Evolutionary conservation across 1,140 invertebrate species (phyloP), one percentile per base, ranked within the genome.

Genomic region (Neotoxoptera formosana): DNA sequence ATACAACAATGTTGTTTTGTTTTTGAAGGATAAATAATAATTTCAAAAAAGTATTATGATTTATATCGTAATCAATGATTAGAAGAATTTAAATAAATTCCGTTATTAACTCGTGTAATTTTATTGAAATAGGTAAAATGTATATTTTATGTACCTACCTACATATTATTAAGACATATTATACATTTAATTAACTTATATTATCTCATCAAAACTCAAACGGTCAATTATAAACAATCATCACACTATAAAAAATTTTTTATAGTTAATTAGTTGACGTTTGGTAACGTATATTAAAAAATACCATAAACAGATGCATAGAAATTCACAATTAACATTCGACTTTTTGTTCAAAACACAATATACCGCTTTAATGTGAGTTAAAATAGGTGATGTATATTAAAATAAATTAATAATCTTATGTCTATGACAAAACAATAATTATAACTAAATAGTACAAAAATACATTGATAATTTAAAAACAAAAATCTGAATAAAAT

Each of bases 21-120:
- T 30, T 84, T 84, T 86, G 41, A 86, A 86, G 84, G 84, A 86
- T 86, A 86, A 86, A 86, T 47, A 86, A 86, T 48, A 86, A 9
- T 47, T 86, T 86, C 47, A 17, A 86, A 86, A 86, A 84, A 41
- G 36, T 84, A 84, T 45, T 76, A n/a, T 14, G n/a, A 76, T n/a
- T 76, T 17, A 76, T 60, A 30, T 2, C 25, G 8, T 67, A 67
- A 67, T 67, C 60, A 67, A 67, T 67, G 60, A 30, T 67, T 67
- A n/a, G 60, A 67, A n/a, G 60, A 76, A 76, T 76, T 76, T 76
- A 34, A 76, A 76, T 76, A n/a, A 14, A 76, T 76, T n/a, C n/a
- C 30, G n/a, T 34, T 76, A 30, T 76, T 76, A 76, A 76, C 2
- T 53, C n/a, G 60, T 76, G n/a, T 76, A 76, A 76, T 76, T 76